Evolutionary conservation across 1,140 invertebrate genomes (phyloP).

Genomic region (Araneus ventricosus): DNA sequence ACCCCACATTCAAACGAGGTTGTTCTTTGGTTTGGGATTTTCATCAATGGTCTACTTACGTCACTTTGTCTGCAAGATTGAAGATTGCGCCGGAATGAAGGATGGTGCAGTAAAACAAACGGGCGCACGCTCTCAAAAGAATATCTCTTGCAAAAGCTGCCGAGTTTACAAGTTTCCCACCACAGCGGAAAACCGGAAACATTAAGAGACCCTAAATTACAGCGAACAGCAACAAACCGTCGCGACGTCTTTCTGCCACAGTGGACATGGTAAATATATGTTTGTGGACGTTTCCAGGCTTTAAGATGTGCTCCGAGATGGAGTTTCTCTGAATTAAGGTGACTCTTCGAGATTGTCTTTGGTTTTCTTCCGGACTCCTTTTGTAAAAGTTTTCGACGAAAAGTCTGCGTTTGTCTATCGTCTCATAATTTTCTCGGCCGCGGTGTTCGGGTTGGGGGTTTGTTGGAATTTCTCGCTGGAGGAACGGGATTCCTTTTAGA

Average conservation of each 20-base stretch:
- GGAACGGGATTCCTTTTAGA: neutral
- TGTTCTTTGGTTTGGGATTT: neutral
- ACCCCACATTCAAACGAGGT: neutral
- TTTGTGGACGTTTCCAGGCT: slow-evolving; percentile 31
- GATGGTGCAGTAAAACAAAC: slow-evolving; percentile 67
- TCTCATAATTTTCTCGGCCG: slow-evolving; percentile 13
- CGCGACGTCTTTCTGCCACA: slow-evolving; percentile 56
- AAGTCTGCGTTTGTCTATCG: slow-evolving; percentile 36
- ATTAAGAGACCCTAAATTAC: slow-evolving; percentile 71
- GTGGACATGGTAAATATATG: slow-evolving; percentile 72
- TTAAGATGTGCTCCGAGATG: slow-evolving; percentile 4
- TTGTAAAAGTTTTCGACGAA: slow-evolving; percentile 30
- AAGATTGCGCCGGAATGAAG: neutral
- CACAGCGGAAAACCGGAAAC: slow-evolving; percentile 57
- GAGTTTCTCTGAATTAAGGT: slow-evolving; percentile 17
- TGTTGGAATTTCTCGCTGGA: neutral
- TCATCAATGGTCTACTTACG: neutral
- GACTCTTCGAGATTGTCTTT: neutral
- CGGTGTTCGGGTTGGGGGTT: neutral
- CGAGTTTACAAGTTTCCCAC: slow-evolving; percentile 70
- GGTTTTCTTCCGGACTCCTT: slow-evolving; percentile 27
- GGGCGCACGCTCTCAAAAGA: slow-evolving; percentile 39
- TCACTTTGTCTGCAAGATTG: slow-evolving; percentile 38
- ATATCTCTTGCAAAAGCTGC: slow-evolving; percentile 50
- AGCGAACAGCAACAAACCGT: slow-evolving; percentile 51